Conservation (phyloP, 2,113 vertebrate genomes). For the Mugil cephalus region DNA sequence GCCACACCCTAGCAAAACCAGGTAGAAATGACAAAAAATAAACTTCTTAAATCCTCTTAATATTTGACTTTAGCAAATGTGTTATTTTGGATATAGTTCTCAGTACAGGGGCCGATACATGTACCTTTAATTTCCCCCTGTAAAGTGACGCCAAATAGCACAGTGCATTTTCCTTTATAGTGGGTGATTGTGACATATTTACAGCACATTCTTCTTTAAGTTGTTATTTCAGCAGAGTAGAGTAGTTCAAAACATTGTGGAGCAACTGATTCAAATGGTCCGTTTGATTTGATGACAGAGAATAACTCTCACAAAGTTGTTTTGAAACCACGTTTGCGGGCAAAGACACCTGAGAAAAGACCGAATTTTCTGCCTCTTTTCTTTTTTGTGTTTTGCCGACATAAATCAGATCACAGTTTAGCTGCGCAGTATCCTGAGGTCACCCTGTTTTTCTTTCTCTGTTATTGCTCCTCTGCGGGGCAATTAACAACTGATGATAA, state of each 20-base stretch:
- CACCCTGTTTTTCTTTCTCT: slow-evolving; percentile 34
- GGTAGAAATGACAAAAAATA: no score
- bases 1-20: no score
- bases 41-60: no score
- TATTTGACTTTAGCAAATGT: no score
- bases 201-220: not conserved
- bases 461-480: slow-evolving; percentile 24
- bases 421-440: slow-evolving; percentile 30
- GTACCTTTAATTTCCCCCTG: no score
- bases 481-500: slow-evolving; percentile 57
- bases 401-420: slow-evolving; percentile 47
- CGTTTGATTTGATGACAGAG: slow-evolving; percentile 47
- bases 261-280: slow-evolving; percentile 29
- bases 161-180: slow-evolving; percentile 4
- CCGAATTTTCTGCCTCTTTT: slow-evolving; percentile 19
- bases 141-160: not conserved
- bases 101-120: no score
- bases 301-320: slow-evolving; percentile 21
- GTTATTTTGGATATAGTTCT: no score
- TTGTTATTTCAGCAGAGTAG: slow-evolving; percentile 15
- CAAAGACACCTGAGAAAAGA: slow-evolving; percentile 40
- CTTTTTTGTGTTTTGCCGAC: slow-evolving; percentile 43
- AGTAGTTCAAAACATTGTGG: slow-evolving; percentile 28
- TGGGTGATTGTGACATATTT: slow-evolving; percentile 36
- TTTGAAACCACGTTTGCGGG: slow-evolving; percentile 39